Evolutionary conservation across 2,797 vertebrate species (phyloP), one percentile per base, ranked within the genome.

Genomic region (Mus spretus): DNA sequence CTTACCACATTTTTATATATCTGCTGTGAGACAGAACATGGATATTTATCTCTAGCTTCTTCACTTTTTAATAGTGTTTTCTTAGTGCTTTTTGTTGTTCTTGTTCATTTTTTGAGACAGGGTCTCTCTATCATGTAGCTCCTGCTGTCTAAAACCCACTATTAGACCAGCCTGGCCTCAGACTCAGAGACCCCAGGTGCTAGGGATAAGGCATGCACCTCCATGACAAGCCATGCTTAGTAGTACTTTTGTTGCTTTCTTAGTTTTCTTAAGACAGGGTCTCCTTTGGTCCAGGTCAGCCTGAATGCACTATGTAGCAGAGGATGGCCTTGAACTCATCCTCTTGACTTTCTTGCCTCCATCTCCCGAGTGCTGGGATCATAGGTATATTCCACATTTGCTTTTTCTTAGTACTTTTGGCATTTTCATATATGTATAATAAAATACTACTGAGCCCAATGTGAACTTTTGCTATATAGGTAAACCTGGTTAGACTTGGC

Each of bases 391-490:
- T 28, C 55, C 19, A 57, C n/a, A 74, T 37, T 55, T 74, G n/a
- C 22, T 19, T 87, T 67, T 80, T 92, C 67, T 65, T 81, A 59
- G 20, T 79, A 85, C 40, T 93, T 95, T 34, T 65, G 37, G 26
- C 10, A 78, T 95, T 79, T 96, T 65, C 28, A 79, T 93, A 15
- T 34, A 79, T 37, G 2, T 81, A 63, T 95, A 90, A 70, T 90
- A 89, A 89, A 95, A 75, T 72, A 63, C 22, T 93, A 79, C 84
- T 50, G 28, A 82, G 12, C 96, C 80, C 91, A 94, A 80, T 82
- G 24, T 13, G 24, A 95, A 34, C 44, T 67, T 93, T 80, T 61
- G 40, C 65, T 80, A 17, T 80, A 17, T 70, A 63, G 61, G 44
- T 77, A 67, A 91, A 93, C 81, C 26, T 96, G 37, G 53, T 81